These are phyloP conservation scores for Sanderia malayensis DNA, from an alignment of 30 jellyfish, hydroid and myxozoan species.

Conservation along the genomic window DNA sequence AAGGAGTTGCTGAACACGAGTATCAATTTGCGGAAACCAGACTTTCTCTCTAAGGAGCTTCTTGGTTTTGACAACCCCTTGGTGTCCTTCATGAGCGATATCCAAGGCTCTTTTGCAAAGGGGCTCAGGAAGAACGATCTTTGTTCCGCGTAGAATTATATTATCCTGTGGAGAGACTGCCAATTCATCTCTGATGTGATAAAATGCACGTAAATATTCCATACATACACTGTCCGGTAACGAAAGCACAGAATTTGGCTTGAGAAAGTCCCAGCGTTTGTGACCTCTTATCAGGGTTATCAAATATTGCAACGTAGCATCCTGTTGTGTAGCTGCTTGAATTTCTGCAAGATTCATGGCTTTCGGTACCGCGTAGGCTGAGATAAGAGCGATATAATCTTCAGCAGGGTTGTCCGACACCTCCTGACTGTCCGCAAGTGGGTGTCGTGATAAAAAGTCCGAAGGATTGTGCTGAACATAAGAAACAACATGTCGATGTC, in stretches of 20 bases:
- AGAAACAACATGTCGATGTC: background rate
- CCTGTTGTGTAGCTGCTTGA: conserved; percentile 24
- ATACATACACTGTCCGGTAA: background rate
- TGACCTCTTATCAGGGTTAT: conserved; percentile 15
- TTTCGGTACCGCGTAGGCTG: conserved; percentile 24
- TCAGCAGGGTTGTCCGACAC: conserved; percentile 5
- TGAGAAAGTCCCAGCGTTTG: conserved; percentile 22
- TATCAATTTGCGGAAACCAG: conserved; percentile 53
- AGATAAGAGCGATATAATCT: conserved; percentile 22
- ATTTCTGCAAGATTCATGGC: conserved; percentile 37
- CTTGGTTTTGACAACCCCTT: conserved; percentile 60
- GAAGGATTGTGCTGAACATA: background rate
- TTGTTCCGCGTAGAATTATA: conserved; percentile 44
- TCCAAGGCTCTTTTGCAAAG: conserved; percentile 32
- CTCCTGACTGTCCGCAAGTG: conserved; percentile 12
- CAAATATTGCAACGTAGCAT: conserved; percentile 14
- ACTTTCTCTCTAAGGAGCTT: conserved; percentile 39
- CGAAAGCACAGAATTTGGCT: background rate
- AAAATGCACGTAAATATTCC: background rate
- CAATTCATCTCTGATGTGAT: conserved; percentile 10
- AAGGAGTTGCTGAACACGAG: conserved; percentile 12
- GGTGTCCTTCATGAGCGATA: conserved; percentile 59
- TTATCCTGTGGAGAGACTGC: conserved; percentile 17
- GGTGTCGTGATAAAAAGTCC: background rate
- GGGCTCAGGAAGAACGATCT: conserved; percentile 33